phyloP scores from a whole-genome alignment of 1,140 invertebrate genomes.

The Gonioctena quinquepunctata region DNA sequence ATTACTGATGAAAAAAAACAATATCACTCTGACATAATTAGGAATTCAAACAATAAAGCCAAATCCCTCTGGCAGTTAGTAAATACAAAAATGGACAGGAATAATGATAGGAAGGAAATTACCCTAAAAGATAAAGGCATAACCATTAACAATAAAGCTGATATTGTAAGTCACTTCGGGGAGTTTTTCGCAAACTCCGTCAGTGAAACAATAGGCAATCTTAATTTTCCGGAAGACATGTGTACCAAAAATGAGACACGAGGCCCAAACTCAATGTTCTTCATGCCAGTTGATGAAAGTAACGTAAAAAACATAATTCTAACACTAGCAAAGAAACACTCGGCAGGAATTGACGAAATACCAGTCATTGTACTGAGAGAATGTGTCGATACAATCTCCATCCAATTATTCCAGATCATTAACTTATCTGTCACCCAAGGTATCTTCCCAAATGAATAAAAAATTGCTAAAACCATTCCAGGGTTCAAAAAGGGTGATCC shows the following conservation, averaged over 20 bases:
- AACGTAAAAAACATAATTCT: constrained; percentile 5
- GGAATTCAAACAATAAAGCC: too few relatives aligned
- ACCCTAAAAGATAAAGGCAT: not conserved
- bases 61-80: too few relatives aligned
- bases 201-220: not conserved
- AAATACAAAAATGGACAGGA: too few relatives aligned
- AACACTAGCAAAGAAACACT: not conserved
- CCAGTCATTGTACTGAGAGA: not conserved
- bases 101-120: too few relatives aligned
- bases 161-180: not conserved
- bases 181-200: not conserved
- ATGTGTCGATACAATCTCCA: not conserved
- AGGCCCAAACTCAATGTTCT: constrained; percentile 2
- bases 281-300: not conserved
- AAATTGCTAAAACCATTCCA: constrained; percentile 4
- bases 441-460: not conserved
- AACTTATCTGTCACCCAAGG: constrained; percentile 4
- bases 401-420: not conserved
- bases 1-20: too few relatives aligned
- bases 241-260: not conserved
- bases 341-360: not conserved
- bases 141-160: not conserved
- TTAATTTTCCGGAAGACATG: not conserved
- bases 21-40: too few relatives aligned
- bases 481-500: constrained; percentile 2